These are phyloP conservation scores for Zootoca vivipara DNA, from an alignment of 2,113 vertebrate species.

Conservation along the genomic window DNA sequence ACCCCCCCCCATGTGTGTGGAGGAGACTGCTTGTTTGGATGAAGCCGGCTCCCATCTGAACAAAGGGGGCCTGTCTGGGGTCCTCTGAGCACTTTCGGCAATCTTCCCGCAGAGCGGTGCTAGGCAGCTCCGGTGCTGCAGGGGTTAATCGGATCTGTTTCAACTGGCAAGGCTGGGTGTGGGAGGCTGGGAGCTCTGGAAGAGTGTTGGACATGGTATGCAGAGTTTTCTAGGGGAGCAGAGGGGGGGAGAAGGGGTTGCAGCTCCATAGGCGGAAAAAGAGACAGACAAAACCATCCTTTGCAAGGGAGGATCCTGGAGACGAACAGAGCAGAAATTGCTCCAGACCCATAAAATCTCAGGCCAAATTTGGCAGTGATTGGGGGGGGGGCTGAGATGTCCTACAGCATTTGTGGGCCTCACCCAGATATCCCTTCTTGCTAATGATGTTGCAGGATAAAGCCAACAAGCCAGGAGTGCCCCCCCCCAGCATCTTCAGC, in stretches of 20 bases:
- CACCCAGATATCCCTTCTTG: neutral
- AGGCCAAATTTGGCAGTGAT: neutral
- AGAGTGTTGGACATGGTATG: slow-evolving; percentile 21
- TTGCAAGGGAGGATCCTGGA: slow-evolving; percentile 3
- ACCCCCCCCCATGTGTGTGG: neutral
- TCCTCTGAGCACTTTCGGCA: neutral
- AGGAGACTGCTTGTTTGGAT: neutral
- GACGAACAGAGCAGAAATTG: neutral
- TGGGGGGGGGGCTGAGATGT: neutral
- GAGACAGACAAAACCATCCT: slow-evolving; percentile 9
- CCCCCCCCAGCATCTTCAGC: neutral
- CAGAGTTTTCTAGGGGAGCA: slow-evolving; percentile 24
- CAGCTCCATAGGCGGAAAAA: neutral
- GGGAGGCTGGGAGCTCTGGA: slow-evolving; percentile 27
- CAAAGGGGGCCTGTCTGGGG: slow-evolving; percentile 6
- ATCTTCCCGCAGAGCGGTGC: neutral
- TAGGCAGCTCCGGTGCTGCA: neutral
- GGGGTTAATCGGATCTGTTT: slow-evolving; percentile 30
- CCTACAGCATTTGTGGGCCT: no score
- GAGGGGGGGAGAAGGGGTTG: neutral
- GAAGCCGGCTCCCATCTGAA: slow-evolving; percentile 20
- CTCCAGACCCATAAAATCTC: neutral
- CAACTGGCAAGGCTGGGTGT: slow-evolving; percentile 30
- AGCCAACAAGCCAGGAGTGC: neutral
- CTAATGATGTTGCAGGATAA: neutral